Evolutionary conservation across 2,797 vertebrate species (phyloP).

Genomic region (Fratercula arctica): DNA sequence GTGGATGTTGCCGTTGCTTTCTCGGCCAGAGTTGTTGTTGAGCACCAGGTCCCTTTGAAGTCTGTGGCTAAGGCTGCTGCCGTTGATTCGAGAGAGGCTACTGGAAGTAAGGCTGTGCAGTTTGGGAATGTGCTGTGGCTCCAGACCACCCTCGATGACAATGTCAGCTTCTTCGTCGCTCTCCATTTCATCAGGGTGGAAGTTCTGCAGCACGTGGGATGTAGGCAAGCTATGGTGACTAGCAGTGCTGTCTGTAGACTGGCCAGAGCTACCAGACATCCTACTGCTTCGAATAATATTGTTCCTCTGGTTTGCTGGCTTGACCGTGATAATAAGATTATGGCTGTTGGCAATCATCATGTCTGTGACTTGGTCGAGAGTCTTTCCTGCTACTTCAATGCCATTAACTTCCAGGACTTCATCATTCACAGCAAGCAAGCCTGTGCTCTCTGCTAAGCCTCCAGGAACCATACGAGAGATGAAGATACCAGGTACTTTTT

Average conservation of each 20-base stretch:
- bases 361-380: slow-evolving; percentile 96
- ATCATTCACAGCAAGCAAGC: slow-evolving; percentile 94
- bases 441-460: slow-evolving; percentile 94
- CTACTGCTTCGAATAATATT: slow-evolving; percentile 93
- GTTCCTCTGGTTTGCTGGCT: slow-evolving; percentile 97
- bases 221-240: slow-evolving; percentile 85
- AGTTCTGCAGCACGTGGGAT: slow-evolving; percentile 79
- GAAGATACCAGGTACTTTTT: slow-evolving; percentile 97
- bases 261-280: slow-evolving; percentile 89
- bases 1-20: slow-evolving; percentile 91
- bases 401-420: slow-evolving; percentile 98
- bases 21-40: slow-evolving; percentile 84
- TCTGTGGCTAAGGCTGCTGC: slow-evolving; percentile 85
- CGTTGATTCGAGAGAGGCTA: slow-evolving; percentile 81
- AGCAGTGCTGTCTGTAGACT: slow-evolving; percentile 89
- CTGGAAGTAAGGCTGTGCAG: slow-evolving; percentile 77
- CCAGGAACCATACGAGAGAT: slow-evolving; percentile 97
- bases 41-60: slow-evolving; percentile 89
- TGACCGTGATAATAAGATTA: slow-evolving; percentile 96
- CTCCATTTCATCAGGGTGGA: slow-evolving; percentile 90
- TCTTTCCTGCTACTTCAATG: slow-evolving; percentile 97
- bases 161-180: slow-evolving; percentile 96
- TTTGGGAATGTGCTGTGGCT: slow-evolving; percentile 79
- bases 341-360: slow-evolving; percentile 99
- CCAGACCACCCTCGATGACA: slow-evolving; percentile 91